Evolutionary conservation across 92 coral and sea anemone genomes (phyloP).

Genomic region (Bergia sp.): DNA sequence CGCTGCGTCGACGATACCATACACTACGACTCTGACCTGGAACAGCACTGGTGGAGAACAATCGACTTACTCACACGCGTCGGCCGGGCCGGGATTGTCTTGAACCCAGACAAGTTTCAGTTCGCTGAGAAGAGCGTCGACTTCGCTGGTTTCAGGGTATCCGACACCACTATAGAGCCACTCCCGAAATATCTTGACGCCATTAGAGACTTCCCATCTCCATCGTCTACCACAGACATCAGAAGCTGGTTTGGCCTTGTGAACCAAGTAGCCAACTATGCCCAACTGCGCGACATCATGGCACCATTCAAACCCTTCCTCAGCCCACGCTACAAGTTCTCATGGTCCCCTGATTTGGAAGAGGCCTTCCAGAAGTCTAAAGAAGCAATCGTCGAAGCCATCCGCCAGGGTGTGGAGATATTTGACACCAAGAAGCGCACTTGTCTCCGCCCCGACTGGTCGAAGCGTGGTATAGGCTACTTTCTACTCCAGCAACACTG

Average conservation of each 20-base stretch:
- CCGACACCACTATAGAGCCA: not conserved
- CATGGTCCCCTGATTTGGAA: constrained; percentile 41
- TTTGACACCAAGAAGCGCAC: constrained; percentile 51
- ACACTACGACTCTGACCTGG: constrained; percentile 39
- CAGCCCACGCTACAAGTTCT: constrained; percentile 18
- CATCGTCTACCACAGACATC: constrained; percentile 10
- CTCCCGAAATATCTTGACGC: too few species aligned
- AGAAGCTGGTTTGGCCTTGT: constrained; percentile 50
- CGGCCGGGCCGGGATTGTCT: constrained; percentile 38
- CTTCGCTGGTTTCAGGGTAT: not conserved
- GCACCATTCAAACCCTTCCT: not conserved
- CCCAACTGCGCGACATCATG: constrained; percentile 28
- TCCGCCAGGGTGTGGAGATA: constrained; percentile 50
- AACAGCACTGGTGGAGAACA: not conserved
- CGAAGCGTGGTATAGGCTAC: constrained; percentile 50
- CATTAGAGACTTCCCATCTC: not conserved
- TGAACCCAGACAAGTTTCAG: constrained; percentile 12
- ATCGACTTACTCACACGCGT: constrained; percentile 26
- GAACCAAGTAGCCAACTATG: constrained; percentile 27
- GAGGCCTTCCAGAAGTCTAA: constrained; percentile 46
- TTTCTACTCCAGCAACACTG: constrained; percentile 62
- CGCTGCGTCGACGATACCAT: constrained; percentile 4
- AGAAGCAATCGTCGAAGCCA: constrained; percentile 51
- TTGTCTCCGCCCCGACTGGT: constrained; percentile 56
- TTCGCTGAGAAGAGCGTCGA: not conserved